A percentile compares a stretch with the other conserved stretches of the same genome.
phyloP scores from a whole-genome alignment of 2,888 invertebrate genomes.

The Drosophila mercatorum region DNA sequence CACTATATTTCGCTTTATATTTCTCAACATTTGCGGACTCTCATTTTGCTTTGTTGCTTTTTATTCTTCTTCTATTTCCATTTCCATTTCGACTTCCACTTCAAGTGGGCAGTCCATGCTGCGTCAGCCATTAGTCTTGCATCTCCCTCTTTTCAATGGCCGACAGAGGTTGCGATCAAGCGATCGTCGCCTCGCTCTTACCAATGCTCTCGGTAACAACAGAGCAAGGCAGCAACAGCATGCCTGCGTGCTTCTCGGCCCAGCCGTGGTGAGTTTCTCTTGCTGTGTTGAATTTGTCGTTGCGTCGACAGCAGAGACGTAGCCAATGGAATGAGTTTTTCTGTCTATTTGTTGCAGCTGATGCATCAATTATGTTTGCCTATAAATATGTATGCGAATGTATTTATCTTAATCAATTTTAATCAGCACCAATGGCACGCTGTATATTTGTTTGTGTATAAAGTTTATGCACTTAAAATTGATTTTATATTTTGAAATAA shows the following conservation, averaged over 20 bases:
- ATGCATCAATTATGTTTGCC: slow-evolving; percentile 28
- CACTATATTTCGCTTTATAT: slow-evolving; percentile 1
- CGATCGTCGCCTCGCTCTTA: slow-evolving; percentile 60
- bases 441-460: too few species aligned
- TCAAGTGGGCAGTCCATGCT: slow-evolving; percentile 62
- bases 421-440: too few species aligned
- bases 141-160: slow-evolving; percentile 64
- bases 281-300: slow-evolving; percentile 54
- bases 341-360: slow-evolving; percentile 40
- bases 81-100: slow-evolving; percentile 30
- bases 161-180: slow-evolving; percentile 42
- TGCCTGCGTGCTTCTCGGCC: slow-evolving; percentile 11
- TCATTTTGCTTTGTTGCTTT: slow-evolving; percentile 19
- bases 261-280: slow-evolving; percentile 44
- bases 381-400: not conserved
- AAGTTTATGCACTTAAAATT: too few species aligned
- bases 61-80: slow-evolving; percentile 8
- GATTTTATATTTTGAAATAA: not conserved
- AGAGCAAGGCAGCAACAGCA: slow-evolving; percentile 46
- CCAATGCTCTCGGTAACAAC: slow-evolving; percentile 20
- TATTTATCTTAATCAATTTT: not conserved
- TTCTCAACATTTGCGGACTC: not conserved
- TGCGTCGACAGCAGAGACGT: slow-evolving; percentile 19
- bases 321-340: slow-evolving; percentile 26
- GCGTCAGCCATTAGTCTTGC: slow-evolving; percentile 78